Evolutionary conservation across 2,888 invertebrate species (phyloP).

Genomic region (Anaspis maculata): DNA sequence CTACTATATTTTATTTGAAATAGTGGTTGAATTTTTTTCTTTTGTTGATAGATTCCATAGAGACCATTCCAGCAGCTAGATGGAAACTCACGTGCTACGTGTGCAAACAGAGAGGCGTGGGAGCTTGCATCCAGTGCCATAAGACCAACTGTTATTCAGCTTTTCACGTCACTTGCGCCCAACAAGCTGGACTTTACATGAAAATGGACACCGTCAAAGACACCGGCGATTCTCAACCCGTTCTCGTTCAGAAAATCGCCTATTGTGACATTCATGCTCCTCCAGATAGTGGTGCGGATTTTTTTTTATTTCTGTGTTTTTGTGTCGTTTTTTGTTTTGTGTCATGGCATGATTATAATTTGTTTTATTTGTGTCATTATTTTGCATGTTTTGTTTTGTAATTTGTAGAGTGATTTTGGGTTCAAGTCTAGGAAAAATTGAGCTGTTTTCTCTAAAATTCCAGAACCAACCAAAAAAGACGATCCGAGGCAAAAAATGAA

Average conservation of each 20-base stretch:
- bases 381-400: no score
- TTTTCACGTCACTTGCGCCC: conserved; percentile 98
- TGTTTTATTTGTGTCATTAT: not conserved
- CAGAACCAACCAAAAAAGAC: conserved; percentile 50
- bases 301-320: not conserved
- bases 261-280: conserved; percentile 94
- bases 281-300: conserved; percentile 44
- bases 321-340: not conserved
- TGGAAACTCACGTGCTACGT: conserved; percentile 97
- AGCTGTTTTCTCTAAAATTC: conserved; percentile 21
- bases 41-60: conserved; percentile 73
- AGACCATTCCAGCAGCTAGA: conserved; percentile 89
- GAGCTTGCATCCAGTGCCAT: conserved; percentile 98
- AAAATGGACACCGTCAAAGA: conserved; percentile 87
- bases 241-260: conserved; percentile 89
- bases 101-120: conserved; percentile 85
- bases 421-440: no score
- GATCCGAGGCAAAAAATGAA: conserved; percentile 76
- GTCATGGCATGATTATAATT: not conserved
- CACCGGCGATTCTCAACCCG: conserved; percentile 50
- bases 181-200: conserved; percentile 91
- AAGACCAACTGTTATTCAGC: conserved; percentile 94
- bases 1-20: no score
- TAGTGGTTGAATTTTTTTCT: no score
- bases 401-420: no score